Conservation (phyloP, 2,888 invertebrate genomes). For the Apodemia duryi region DNA sequence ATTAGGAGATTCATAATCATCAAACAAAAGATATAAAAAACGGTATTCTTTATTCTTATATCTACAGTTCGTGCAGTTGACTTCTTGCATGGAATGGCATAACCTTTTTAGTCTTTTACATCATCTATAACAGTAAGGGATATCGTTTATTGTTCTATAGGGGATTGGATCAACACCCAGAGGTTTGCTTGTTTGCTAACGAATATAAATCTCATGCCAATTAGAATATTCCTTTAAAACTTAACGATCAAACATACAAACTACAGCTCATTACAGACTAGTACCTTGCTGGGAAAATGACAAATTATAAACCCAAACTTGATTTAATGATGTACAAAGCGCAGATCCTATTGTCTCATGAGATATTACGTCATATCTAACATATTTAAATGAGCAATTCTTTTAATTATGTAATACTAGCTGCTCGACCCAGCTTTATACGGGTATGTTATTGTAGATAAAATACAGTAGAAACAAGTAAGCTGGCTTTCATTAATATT, state of each 20-base stretch:
- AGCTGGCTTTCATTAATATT: no score
- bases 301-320: constrained; percentile 52
- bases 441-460: neutral
- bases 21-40: no score
- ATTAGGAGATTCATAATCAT: no score
- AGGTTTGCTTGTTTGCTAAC: neutral
- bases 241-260: neutral
- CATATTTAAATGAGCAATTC: neutral
- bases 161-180: neutral
- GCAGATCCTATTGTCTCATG: constrained; percentile 38
- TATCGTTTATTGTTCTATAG: no score
- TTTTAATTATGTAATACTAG: neutral
- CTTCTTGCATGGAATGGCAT: no score
- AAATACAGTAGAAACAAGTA: no score
- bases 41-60: no score
- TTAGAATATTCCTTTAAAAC: neutral
- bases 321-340: constrained; percentile 46
- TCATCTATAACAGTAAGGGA: no score
- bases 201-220: constrained; percentile 10
- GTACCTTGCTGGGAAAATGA: constrained; percentile 55
- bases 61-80: no score
- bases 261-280: neutral
- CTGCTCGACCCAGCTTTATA: neutral
- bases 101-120: no score
- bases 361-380: neutral